These are phyloP conservation scores for Apantesis nais DNA, from an alignment of 2,888 invertebrate species.

Conservation along the genomic window DNA sequence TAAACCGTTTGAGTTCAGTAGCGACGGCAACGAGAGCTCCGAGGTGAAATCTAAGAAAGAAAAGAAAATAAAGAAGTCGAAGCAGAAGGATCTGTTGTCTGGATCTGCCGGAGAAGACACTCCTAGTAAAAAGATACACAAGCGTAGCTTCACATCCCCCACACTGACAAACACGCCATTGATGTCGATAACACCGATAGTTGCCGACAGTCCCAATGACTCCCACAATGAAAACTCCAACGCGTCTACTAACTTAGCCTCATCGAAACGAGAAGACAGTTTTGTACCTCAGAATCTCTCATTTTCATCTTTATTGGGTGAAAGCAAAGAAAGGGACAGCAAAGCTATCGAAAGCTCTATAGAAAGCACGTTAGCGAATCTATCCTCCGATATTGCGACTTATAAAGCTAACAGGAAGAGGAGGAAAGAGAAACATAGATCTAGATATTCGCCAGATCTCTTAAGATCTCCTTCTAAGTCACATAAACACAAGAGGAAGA, in stretches of 20 bases:
- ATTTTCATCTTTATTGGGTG: constrained; percentile 79
- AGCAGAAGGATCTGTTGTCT: constrained; percentile 66
- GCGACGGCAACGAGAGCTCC: constrained; percentile 66
- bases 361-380: constrained; percentile 77
- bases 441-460: constrained; percentile 89
- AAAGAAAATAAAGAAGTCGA: constrained; percentile 74
- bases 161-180: constrained; percentile 81
- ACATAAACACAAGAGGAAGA: constrained; percentile 92
- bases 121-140: constrained; percentile 70
- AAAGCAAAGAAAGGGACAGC: constrained; percentile 75
- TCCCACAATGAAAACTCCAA: constrained; percentile 83
- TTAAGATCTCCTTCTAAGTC: constrained; percentile 89
- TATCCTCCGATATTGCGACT: constrained; percentile 80
- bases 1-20: constrained; percentile 80
- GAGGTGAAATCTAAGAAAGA: constrained; percentile 73
- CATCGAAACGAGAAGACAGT: constrained; percentile 58
- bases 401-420: constrained; percentile 89
- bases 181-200: constrained; percentile 83
- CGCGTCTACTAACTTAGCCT: constrained; percentile 66
- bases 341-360: constrained; percentile 80
- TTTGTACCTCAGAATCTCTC: constrained; percentile 75
- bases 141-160: constrained; percentile 82
- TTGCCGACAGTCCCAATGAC: constrained; percentile 81
- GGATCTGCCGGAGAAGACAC: constrained; percentile 61
- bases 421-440: constrained; percentile 91